A percentile compares a stretch with the other conserved stretches of the same genome.
Conservation (phyloP, 2,113 vertebrate species). For the Sorex fumeus region DNA sequence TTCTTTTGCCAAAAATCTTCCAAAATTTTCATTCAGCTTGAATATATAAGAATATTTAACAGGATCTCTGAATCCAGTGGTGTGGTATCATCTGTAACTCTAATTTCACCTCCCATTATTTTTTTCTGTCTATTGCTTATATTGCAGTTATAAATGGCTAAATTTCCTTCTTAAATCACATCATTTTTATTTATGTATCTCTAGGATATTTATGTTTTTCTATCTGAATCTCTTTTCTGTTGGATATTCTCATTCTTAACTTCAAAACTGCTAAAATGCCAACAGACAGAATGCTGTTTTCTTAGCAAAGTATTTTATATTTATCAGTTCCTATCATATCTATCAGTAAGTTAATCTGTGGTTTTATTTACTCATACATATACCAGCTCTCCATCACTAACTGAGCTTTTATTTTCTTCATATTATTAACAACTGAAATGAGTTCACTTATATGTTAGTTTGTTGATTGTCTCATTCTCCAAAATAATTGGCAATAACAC, state of each 20-base stretch:
- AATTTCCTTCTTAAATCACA: neutral
- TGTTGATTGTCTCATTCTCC: too few relatives aligned
- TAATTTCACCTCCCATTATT: neutral
- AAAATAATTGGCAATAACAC: neutral
- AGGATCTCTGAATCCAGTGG: neutral
- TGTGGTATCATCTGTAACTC: neutral
- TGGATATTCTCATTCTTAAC: neutral
- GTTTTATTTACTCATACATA: neutral
- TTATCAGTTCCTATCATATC: neutral
- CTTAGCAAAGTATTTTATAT: neutral
- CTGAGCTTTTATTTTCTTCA: constrained; percentile 31
- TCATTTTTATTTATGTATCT: neutral
- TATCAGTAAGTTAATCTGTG: neutral
- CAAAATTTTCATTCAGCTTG: neutral
- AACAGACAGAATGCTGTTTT: neutral
- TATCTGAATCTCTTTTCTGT: neutral
- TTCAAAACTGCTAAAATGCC: neutral
- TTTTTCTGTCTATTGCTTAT: neutral
- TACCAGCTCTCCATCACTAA: neutral
- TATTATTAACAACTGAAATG: neutral
- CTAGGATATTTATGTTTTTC: neutral
- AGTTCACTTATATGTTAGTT: neutral
- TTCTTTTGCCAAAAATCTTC: constrained; percentile 4
- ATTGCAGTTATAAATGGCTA: neutral
- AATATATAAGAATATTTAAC: neutral